Evolutionary conservation across 30 jellyfish, hydroid and myxozoan genomes (phyloP), one percentile per base, ranked within the genome.

Genomic region (Phacellophora camtschatica): DNA sequence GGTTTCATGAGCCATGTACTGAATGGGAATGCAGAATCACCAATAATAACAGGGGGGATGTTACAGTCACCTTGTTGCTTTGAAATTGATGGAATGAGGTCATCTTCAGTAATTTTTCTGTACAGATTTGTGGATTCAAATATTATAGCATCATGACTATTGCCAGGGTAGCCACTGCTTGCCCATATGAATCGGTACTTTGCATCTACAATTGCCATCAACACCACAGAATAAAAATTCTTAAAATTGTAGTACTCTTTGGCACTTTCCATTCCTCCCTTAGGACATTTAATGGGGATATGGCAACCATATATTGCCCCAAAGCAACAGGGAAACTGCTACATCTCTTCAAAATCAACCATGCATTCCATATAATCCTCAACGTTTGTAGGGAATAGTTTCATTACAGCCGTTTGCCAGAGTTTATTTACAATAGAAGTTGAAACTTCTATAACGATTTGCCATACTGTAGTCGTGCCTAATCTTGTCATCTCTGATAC

Each of bases 131-230:
- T 74, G 11, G 65, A 74, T 35, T 74, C 66, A 66, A 74, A 74
- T 28, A 74, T 74, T 11, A 74, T 56, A 3, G 88, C 56, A 39
- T 74, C 88, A 56, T 74, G 88, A 50, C 76, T 27, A 45, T 74
- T 74, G 29, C 88, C 88, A 4, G 88, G 88, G 39, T 20, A 74
- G 22, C 88, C 88, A 56, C 88, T 43, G 24, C 88, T 74, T 51
- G 79, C 88, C 88, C 81, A 74, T 41, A 54, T 20, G 56, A 74
- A 74, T 48, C 88, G 31, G 34, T 55, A 6, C 12, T 56, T 51
- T 4, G 88, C 88, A 74, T 74, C 88, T 31, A 74, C 85, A 43
- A 71, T 30, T 50, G 85, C 85, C 85, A 71, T 71, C 71, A 71
- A 23, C 18, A 71, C 85, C 11, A 71, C 33, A 7, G 85, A 71